Conservation (phyloP, 2,888 invertebrate genomes). For the Phania funesta region DNA sequence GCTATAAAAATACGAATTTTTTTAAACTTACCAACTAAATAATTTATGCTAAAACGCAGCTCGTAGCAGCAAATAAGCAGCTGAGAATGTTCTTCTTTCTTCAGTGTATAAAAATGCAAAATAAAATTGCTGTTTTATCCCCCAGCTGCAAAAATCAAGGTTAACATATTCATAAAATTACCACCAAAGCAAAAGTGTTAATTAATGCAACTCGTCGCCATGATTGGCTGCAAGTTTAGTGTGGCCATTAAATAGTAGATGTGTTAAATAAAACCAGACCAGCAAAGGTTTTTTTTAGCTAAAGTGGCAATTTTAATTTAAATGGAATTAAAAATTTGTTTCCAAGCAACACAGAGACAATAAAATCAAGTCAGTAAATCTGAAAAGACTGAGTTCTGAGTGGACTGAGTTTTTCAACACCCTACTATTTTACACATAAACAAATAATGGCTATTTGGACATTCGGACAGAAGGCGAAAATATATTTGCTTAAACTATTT, state of each 20-base stretch:
- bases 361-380: background rate
- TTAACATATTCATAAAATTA: slow-evolving; percentile 68
- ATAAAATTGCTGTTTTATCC: slow-evolving; percentile 31
- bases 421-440: too few species aligned
- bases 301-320: slow-evolving; percentile 43
- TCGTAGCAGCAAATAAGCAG: too few species aligned
- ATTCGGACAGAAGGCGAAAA: too few species aligned
- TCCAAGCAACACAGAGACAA: background rate
- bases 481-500: too few species aligned
- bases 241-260: slow-evolving; percentile 40
- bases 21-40: too few species aligned
- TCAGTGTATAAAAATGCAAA: slow-evolving; percentile 22
- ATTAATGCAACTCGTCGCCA: slow-evolving; percentile 70
- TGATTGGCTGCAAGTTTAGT: slow-evolving; percentile 50
- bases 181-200: slow-evolving; percentile 71
- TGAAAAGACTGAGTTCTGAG: background rate
- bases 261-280: slow-evolving; percentile 24
- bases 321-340: slow-evolving; percentile 21
- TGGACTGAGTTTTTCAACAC: too few species aligned
- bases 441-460: too few species aligned
- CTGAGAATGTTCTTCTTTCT: background rate
- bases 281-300: slow-evolving; percentile 5
- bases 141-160: slow-evolving; percentile 59
- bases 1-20: too few species aligned
- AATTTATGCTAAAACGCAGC: too few species aligned